Conservation (phyloP, 1,140 invertebrate species). For the Liolophura sinensis region DNA sequence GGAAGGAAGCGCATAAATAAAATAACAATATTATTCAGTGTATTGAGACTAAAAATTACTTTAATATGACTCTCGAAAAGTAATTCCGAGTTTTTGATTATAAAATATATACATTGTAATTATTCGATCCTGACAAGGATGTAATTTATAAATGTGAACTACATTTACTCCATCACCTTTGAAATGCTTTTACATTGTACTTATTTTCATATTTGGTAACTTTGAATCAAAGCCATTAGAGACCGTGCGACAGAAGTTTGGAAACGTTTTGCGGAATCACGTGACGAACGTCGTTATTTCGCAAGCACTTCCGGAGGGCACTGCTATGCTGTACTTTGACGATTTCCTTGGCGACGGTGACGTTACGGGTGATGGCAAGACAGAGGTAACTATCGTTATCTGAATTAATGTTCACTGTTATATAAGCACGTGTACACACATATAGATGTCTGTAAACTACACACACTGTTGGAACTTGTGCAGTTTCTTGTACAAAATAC, state of each 20-base stretch:
- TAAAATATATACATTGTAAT: too few species aligned
- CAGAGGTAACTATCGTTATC: constrained; percentile 14
- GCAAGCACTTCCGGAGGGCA: constrained; percentile 9
- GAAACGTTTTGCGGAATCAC: constrained; percentile 16
- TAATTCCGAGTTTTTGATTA: too few species aligned
- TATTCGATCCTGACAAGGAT: too few species aligned
- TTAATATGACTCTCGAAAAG: too few species aligned
- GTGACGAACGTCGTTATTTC: constrained; percentile 23
- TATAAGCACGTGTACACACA: too few species aligned
- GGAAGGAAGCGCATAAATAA: too few species aligned
- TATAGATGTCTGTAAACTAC: too few species aligned
- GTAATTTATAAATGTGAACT: not conserved
- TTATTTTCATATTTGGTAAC: not conserved
- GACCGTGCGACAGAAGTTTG: constrained; percentile 11
- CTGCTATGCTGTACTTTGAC: constrained; percentile 27
- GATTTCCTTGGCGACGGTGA: constrained; percentile 44
- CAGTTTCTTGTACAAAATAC: too few species aligned
- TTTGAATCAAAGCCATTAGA: constrained; percentile 16
- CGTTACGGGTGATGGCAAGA: constrained; percentile 22
- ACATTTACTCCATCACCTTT: not conserved
- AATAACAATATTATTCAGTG: too few species aligned
- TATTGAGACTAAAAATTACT: too few species aligned
- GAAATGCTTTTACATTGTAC: not conserved
- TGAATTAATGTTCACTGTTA: too few species aligned
- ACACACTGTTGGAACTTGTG: too few species aligned